Evolutionary conservation across 92 coral and sea anemone genomes (phyloP), one percentile per base, ranked within the genome.

Genomic region (Galaxea fascicularis): DNA sequence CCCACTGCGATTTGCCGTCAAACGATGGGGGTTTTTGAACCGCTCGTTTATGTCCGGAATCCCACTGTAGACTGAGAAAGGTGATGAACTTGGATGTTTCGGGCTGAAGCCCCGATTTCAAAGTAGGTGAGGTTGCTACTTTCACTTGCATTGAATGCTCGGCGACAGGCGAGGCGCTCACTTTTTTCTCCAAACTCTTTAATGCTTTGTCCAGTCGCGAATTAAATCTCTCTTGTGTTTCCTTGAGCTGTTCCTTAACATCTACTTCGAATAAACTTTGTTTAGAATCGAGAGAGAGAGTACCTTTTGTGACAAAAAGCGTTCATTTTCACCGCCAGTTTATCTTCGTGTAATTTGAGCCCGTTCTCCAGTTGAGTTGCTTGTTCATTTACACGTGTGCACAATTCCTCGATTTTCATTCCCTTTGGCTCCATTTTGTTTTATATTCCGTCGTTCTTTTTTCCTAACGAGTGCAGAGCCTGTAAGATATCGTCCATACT

Each of bases 1-100:
- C 90, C 90, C 90, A 90, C 18, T 26, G 83, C 10, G 83, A 45
- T 21, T 53, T 67, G 7, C 90, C 90, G 62, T 79, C 82, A 3
- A 74, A 79, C 14, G 70, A 31, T 28, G 81, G 86, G 31, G 80
- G 74, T 16, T 68, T 60, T 73, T 85, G 87, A 18, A 87, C 17
- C 21, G 79, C 71, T 21, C 70, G 30, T 76, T 76, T 20, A 4
- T 76, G 54, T 20, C 59, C 81, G 16, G 80, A 66, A 35, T n/a
- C n/a, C n/a, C n/a, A n/a, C 74, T 18, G 65, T 45, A 79, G 28
- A 28, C 26, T 6, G 52, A 79, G 15, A 79, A 25, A 30, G 74
- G 74, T 8, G 51, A 24, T 72, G 21, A 66, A 18, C 44, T 30
- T 67, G 52, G 73, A 73, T 12, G 24, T 58, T 31, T 28, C 51